phyloP scores from a whole-genome alignment of 2,888 invertebrate species.

The Xestoiulus laeticollis region DNA sequence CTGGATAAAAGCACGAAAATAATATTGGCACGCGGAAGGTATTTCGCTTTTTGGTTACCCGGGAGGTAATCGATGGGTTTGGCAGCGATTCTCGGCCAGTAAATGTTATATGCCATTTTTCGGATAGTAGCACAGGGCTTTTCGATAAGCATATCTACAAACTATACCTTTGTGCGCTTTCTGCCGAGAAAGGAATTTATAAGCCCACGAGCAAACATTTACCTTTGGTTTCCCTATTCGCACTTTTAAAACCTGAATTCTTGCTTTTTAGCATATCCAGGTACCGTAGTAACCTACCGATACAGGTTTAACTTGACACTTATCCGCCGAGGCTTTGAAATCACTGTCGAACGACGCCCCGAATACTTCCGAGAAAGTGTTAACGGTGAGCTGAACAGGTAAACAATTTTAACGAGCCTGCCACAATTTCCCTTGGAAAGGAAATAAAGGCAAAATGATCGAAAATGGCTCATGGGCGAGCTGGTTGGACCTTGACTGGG shows the following conservation, averaged over 20 bases:
- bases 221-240: neutral
- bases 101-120: neutral
- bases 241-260: neutral
- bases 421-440: neutral
- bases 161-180: neutral
- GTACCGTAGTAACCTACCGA: neutral
- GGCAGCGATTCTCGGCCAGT: neutral
- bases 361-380: neutral
- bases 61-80: neutral
- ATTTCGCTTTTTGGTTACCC: neutral
- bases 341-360: neutral
- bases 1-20: neutral
- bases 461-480: neutral
- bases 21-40: neutral
- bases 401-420: neutral
- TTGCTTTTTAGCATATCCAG: neutral
- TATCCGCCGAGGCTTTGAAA: neutral
- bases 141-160: neutral
- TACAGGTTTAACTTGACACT: neutral
- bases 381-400: neutral
- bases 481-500: neutral
- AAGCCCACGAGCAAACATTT: neutral
- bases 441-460: neutral
- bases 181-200: neutral
- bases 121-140: neutral